Conservation (phyloP, 2,888 invertebrate genomes). For the Cartodere bifasciata region DNA sequence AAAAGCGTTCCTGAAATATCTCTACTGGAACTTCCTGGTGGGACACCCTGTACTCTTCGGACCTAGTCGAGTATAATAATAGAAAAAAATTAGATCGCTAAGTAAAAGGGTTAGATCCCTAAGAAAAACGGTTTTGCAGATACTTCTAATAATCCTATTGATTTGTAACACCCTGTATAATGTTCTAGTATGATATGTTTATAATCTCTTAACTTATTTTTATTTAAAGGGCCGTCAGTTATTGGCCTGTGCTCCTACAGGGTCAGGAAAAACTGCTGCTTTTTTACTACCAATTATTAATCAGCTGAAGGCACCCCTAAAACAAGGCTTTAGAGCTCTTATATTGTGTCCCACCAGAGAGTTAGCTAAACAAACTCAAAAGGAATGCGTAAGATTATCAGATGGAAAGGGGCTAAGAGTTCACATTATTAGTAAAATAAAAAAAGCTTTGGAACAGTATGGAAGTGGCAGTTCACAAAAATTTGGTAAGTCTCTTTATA, state of each 20-base stretch:
- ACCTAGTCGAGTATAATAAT: too few species aligned
- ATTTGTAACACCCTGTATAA: too few species aligned
- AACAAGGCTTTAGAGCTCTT: constrained; percentile 71
- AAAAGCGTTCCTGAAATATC: too few species aligned
- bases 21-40: too few species aligned
- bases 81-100: too few species aligned
- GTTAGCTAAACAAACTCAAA: constrained; percentile 79
- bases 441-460: constrained; percentile 58
- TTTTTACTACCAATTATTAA: constrained; percentile 84
- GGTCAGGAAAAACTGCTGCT: constrained; percentile 94
- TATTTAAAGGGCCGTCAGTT: constrained; percentile 57
- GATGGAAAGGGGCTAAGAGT: constrained; percentile 61
- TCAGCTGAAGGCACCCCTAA: constrained; percentile 52
- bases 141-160: too few species aligned
- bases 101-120: too few species aligned
- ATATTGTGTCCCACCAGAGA: constrained; percentile 90
- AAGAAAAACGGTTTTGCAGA: too few species aligned
- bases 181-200: too few species aligned
- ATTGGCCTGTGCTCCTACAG: constrained; percentile 92
- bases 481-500: constrained; percentile 44
- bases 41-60: too few species aligned
- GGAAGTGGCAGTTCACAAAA: constrained; percentile 60
- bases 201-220: too few species aligned
- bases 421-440: constrained; percentile 69
- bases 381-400: constrained; percentile 65